Evolutionary conservation across 2,113 vertebrate species (phyloP).

Genomic region (human (Homo sapiens)): GRCh38 chrX:42001001-42001500

Average conservation of each 20-base stretch:
- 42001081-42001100: conserved; percentile 56
- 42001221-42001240: conserved; percentile 51
- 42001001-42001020: conserved; percentile 47
- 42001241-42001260: conserved; percentile 60
- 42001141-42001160: conserved; percentile 62
- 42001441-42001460: conserved; percentile 73
- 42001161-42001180: conserved; percentile 67
- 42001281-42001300: conserved; percentile 66
- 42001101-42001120: conserved; percentile 64
- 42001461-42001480: conserved; percentile 73
- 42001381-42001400: conserved; percentile 74
- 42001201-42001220: conserved; percentile 47
- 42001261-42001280: conserved; percentile 70
- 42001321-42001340: conserved; percentile 57
- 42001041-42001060: conserved; percentile 55
- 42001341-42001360: conserved; percentile 61
- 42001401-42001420: conserved; percentile 74
- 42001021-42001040: conserved; percentile 65
- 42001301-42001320: conserved; percentile 68
- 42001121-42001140: conserved; percentile 70
- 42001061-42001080: conserved; percentile 57
- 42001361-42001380: conserved; percentile 69
- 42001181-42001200: conserved; percentile 49
- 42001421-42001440: conserved; percentile 67
- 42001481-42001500: conserved; percentile 69